Evolutionary conservation across 2,888 invertebrate species (phyloP).

Genomic region (Campoletis raptor): DNA sequence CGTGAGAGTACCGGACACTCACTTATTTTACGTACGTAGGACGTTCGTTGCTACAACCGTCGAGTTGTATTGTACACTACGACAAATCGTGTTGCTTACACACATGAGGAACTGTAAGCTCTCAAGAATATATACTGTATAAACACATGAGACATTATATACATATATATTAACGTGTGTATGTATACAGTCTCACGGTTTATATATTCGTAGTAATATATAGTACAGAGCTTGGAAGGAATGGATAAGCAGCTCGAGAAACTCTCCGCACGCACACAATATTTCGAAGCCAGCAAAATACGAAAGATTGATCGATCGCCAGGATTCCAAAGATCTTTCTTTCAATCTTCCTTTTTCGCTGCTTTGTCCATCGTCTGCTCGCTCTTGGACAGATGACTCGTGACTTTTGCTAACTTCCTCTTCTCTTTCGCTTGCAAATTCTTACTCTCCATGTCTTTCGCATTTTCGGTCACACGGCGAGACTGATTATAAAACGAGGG

Average conservation of each 20-base stretch:
- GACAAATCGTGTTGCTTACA: conserved; percentile 20
- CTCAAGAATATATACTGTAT: neutral
- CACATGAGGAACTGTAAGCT: conserved; percentile 9
- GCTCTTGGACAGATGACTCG: conserved; percentile 45
- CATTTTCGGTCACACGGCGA: neutral
- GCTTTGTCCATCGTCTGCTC: conserved; percentile 30
- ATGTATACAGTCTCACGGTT: conserved; percentile 23
- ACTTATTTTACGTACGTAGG: conserved; percentile 41
- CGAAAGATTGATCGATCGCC: conserved; percentile 66
- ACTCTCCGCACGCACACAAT: conserved; percentile 29
- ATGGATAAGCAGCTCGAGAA: conserved; percentile 67
- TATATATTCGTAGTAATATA: neutral
- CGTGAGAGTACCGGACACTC: conserved; percentile 58
- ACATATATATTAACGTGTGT: neutral
- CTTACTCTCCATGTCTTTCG: neutral
- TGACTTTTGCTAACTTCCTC: conserved; percentile 38
- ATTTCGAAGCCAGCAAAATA: conserved; percentile 28
- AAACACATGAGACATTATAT: neutral
- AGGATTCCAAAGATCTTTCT: conserved; percentile 56
- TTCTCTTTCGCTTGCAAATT: neutral
- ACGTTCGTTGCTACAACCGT: neutral
- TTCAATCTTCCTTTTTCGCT: conserved; percentile 5
- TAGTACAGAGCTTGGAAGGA: conserved; percentile 45
- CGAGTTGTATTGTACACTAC: conserved; percentile 38
- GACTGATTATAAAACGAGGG: neutral